Base-by-base conservation (phyloP, 2,888 invertebrate genomes). In the Chymomyza procnemis region DNA sequence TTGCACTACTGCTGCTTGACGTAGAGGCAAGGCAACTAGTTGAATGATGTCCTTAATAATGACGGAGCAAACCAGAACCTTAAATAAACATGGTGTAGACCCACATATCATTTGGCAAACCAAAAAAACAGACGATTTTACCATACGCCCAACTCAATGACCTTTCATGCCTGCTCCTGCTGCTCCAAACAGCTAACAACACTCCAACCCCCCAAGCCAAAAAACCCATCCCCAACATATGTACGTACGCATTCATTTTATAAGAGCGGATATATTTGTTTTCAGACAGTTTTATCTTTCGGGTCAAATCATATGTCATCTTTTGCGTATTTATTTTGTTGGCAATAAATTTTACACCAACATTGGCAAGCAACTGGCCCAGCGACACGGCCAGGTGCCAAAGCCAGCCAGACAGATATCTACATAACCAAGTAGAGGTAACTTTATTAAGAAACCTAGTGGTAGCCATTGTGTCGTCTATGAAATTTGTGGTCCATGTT, bases 241-340 rank as follows among this genome's bases (percentile, higher is more conserved):
- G 62, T 66, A 63, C 46, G 71, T 73, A 56, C 56, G 64, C 54
- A 54, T 54, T 21, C 54, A 54, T 54, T 21, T 21, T 54, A 54
- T 65, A 71, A 78, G 34, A 41, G 71, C 84, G 77, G 82, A 82
- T 81, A 80, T 77, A 82, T 86, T 83, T 83, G 87, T 78, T 85
- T 75, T 78, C 78, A 71, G 76, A 80, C 83, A 83, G 78, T 82
- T 85, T 87, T 85, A 83, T 83, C 85, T 75, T 72, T 74, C 70
- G 80, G 79, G 65, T 83, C 87, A 78, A 82, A 83, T 87, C 87
- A 83, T 84, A 83, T 84, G 83, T 84, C 83, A 87, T 84, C 83
- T 84, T 84, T 76, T 80, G 75, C 78, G 78, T 80, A 81, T 85
- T 82, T 81, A 77, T 66, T 81, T 77, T 71, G 80, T 70, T 62